phyloP scores from a whole-genome alignment of 2,797 vertebrate species.

The Alca torda region DNA sequence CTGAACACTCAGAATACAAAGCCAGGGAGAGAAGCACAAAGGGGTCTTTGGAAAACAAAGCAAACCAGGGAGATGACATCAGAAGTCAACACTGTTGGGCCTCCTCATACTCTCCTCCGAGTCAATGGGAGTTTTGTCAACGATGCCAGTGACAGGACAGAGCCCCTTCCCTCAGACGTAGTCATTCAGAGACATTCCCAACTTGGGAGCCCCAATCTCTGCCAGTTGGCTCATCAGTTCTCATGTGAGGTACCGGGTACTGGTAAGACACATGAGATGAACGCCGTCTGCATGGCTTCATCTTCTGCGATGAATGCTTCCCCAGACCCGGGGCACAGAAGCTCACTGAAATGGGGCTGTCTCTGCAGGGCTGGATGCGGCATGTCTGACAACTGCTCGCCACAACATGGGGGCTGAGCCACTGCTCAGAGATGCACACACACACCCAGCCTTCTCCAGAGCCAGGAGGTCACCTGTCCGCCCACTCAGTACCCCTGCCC shows the following conservation, averaged over 20 bases:
- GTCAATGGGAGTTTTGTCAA: slow-evolving; percentile 52
- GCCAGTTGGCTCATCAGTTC: neutral
- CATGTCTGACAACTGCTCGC: neutral
- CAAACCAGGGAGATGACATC: slow-evolving; percentile 23
- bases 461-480: neutral
- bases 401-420: neutral
- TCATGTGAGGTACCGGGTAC: neutral
- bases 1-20: neutral
- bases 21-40: slow-evolving; percentile 18
- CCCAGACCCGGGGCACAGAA: fast-evolving
- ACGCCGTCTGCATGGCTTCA: neutral
- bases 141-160: neutral
- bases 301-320: neutral
- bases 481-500: neutral
- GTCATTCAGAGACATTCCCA: neutral
- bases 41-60: slow-evolving; percentile 39
- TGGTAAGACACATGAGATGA: neutral
- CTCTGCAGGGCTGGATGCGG: neutral
- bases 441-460: neutral
- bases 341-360: neutral
- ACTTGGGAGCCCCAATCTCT: neutral
- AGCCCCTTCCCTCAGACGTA: neutral
- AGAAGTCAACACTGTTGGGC: slow-evolving; percentile 27
- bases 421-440: neutral
- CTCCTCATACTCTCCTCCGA: neutral